A percentile compares a stretch with the other conserved stretches of the same genome.
These are phyloP conservation scores for Amblyraja radiata DNA, from an alignment of 2,797 vertebrate species.

Conservation along the genomic window DNA sequence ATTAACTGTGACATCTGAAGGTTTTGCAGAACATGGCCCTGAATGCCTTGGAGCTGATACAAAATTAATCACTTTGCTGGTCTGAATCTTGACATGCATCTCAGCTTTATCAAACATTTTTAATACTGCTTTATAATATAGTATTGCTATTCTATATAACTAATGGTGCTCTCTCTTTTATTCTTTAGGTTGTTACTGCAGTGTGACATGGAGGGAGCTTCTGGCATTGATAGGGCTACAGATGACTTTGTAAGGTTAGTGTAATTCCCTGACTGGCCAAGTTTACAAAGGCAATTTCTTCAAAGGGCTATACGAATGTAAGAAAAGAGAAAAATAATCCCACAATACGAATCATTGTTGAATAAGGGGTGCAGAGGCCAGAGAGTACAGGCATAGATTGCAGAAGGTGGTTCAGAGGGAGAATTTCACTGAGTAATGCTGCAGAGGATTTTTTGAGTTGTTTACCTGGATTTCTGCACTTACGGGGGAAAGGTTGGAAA, in stretches of 20 bases:
- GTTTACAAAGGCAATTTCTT: background rate
- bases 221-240: background rate
- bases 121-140: background rate
- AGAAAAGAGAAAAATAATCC: background rate
- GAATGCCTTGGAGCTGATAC: background rate
- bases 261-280: background rate
- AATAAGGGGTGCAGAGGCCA: background rate
- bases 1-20: background rate
- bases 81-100: background rate
- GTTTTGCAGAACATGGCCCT: background rate
- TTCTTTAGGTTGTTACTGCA: background rate
- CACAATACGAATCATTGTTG: background rate
- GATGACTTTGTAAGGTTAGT: conserved; percentile 35
- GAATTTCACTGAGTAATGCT: too few relatives aligned
- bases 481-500: background rate
- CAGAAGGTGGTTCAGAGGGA: background rate
- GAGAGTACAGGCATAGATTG: background rate
- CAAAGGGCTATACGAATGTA: background rate
- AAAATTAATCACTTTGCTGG: background rate
- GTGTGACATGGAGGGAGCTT: background rate
- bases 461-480: background rate
- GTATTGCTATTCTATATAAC: background rate
- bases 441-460: background rate
- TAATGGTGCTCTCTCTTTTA: background rate
- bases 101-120: background rate